Evolutionary conservation across 2,888 invertebrate species (phyloP), one percentile per base, ranked within the genome.

Genomic region (Panorpa germanica): DNA sequence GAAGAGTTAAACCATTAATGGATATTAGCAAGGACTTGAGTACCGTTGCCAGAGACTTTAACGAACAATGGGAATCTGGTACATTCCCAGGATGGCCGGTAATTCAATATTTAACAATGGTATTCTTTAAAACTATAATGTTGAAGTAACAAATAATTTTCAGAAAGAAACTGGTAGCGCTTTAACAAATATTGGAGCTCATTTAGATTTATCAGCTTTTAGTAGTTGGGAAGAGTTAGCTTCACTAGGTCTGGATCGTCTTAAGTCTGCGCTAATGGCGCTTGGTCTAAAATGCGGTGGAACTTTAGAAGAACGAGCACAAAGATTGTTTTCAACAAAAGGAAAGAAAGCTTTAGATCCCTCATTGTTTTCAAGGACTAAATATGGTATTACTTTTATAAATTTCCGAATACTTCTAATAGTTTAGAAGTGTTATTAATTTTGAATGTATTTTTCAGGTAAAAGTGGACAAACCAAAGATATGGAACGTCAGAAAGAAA

Each of bases 251-350:
- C 56, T 98, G 40, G 98, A 98, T 60, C 72, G 98, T 47, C 63
- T 99, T 20, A 99, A 99, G 53, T 93, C 93, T 0, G 96, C 95
- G 1, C 57, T 96, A 9, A 82, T 95, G 75, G 96, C 96, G 4
- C 59, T 98, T 11, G 90, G 91, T 0, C 61, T 99, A 2, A 99
- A 99, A 55, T 98, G 98, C 57, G 98, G 98, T 33, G 98, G 95
- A 2, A 96, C 96, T 4, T 57, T 98, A 29, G 93, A 96, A 57
- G 95, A 99, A 55, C 65, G 98, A 42, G 98, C 98, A 2, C 88
- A 95, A 49, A 67, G 98, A 37, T 61, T 99, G 37, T 98, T 93
- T 50, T 78, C 80, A 35, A 96, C 91, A 0, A 98, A 98, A 56
- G 95, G 95, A 0, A 74, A 90, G 46, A 85, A 80, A 29, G 83